Percentiles rank a stretch among this genome's conserved stretches.
Evolutionary conservation across 2,888 invertebrate species (phyloP).

Genomic region (Pyralis farinalis): DNA sequence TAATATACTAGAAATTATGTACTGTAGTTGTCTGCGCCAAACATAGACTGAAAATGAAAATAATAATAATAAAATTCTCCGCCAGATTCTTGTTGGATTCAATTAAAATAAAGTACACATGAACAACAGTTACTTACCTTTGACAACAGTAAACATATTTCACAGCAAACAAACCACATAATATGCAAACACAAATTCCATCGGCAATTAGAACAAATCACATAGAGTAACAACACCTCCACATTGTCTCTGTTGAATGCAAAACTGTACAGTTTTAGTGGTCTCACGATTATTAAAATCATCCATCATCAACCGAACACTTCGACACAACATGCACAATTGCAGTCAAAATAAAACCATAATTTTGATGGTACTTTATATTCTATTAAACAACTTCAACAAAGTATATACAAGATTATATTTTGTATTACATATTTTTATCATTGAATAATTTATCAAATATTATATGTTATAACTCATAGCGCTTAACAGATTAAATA

Average conservation of each 20-base stretch:
- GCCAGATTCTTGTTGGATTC: neutral
- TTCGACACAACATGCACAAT: slow-evolving; percentile 22
- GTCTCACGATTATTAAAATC: neutral
- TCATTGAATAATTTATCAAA: slow-evolving; percentile 33
- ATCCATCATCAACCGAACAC: neutral
- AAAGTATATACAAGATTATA: slow-evolving; percentile 60
- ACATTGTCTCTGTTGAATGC: neutral
- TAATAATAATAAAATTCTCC: slow-evolving; percentile 14
- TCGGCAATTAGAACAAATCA: slow-evolving; percentile 2
- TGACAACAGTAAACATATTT: slow-evolving; percentile 16
- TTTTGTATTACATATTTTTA: slow-evolving; percentile 33
- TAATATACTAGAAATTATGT: no score
- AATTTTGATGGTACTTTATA: slow-evolving; percentile 33
- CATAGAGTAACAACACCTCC: neutral
- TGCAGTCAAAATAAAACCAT: slow-evolving; percentile 35
- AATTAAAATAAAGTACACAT: no score
- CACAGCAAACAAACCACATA: slow-evolving; percentile 7
- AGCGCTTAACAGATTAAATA: slow-evolving; percentile 2
- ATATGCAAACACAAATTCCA: slow-evolving; percentile 13
- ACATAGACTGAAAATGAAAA: slow-evolving; percentile 69
- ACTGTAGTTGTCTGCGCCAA: slow-evolving; percentile 69
- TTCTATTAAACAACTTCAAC: slow-evolving; percentile 49
- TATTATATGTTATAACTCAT: slow-evolving; percentile 13
- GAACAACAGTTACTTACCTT: neutral
- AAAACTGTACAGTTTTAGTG: neutral